These are phyloP conservation scores for Stomatorhinus ivindoensis DNA, from an alignment of 2,113 vertebrate species.

Conservation along the genomic window DNA sequence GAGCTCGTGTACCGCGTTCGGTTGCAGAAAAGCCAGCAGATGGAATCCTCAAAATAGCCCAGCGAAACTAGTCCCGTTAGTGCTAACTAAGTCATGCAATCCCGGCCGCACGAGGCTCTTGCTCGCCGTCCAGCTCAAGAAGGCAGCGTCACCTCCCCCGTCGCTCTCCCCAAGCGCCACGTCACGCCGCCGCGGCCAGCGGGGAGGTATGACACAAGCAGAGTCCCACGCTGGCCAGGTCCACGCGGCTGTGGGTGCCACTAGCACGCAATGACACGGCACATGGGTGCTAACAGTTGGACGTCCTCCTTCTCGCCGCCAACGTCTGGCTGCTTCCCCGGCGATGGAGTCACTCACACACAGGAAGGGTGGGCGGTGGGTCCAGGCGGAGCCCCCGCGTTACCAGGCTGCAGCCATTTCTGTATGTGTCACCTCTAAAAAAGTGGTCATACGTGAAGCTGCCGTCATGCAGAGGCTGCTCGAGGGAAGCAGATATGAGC, in stretches of 20 bases:
- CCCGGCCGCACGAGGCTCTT: neutral
- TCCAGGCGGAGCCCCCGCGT: neutral
- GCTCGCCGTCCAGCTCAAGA: neutral
- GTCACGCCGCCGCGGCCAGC: neutral
- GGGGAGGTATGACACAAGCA: conserved; percentile 5
- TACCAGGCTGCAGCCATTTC: conserved; percentile 18
- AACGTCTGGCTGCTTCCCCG: conserved; percentile 16
- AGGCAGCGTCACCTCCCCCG: conserved; percentile 6
- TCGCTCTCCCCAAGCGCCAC: neutral
- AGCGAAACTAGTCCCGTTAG: neutral
- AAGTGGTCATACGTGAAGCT: conserved; percentile 1
- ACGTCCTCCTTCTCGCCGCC: conserved; percentile 12
- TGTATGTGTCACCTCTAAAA: conserved; percentile 16
- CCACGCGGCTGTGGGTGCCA: conserved; percentile 11
- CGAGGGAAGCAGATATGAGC: neutral
- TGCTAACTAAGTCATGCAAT: neutral
- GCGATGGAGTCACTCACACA: conserved; percentile 17
- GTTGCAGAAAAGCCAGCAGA: neutral
- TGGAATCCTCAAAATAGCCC: neutral
- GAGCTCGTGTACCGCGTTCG: neutral
- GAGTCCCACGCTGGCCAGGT: neutral
- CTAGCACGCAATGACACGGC: neutral
- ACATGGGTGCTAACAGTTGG: conserved; percentile 17
- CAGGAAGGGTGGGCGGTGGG: conserved; percentile 13
- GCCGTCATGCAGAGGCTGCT: neutral